Conservation (phyloP, 2,888 invertebrate species). For the Trichopria drosophilae region DNA sequence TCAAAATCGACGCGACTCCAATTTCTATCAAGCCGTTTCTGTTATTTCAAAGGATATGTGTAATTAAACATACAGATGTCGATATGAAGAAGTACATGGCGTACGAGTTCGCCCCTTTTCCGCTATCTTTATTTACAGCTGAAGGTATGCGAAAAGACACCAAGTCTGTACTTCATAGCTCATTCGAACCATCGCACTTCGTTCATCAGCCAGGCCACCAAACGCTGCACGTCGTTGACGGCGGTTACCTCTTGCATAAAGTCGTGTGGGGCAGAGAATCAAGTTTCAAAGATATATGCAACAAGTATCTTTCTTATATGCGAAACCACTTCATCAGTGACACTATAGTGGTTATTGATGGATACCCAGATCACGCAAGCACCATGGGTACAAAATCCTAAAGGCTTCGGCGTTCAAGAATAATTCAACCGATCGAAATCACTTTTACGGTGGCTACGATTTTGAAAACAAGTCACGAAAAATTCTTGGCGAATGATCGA, state of each 20-base stretch:
- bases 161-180: slow-evolving; percentile 1
- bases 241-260: slow-evolving; percentile 35
- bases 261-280: slow-evolving; percentile 8
- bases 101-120: background rate
- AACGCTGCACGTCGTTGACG: slow-evolving; percentile 34
- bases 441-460: slow-evolving; percentile 49
- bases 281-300: background rate
- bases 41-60: slow-evolving; percentile 4
- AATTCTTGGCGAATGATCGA: slow-evolving; percentile 26
- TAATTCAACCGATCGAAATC: slow-evolving; percentile 49
- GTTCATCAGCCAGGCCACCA: background rate
- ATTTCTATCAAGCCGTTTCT: background rate
- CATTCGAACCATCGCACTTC: slow-evolving; percentile 33
- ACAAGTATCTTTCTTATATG: slow-evolving; percentile 39
- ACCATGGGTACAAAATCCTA: slow-evolving; percentile 51
- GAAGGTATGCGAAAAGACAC: slow-evolving; percentile 8
- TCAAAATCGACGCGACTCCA: background rate
- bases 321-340: slow-evolving; percentile 14
- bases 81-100: background rate
- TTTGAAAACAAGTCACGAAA: slow-evolving; percentile 43
- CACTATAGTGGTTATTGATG: slow-evolving; percentile 36
- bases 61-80: background rate
- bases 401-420: slow-evolving; percentile 49
- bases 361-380: slow-evolving; percentile 42
- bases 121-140: slow-evolving; percentile 7